Conservation (phyloP, 2,797 vertebrate species). For the Neomorphus geoffroyi region DNA sequence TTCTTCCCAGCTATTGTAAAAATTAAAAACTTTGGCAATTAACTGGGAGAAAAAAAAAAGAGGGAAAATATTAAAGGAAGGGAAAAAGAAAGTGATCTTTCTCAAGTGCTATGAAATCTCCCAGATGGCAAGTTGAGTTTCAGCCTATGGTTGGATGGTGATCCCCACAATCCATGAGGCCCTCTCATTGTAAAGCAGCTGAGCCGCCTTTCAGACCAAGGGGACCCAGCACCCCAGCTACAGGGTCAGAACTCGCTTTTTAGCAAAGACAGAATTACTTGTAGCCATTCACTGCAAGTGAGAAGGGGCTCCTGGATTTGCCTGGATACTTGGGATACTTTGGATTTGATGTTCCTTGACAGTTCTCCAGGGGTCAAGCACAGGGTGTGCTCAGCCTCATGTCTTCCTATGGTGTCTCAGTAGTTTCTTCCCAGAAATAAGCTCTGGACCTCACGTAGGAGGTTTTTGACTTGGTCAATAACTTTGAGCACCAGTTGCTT, state of each 20-base stretch:
- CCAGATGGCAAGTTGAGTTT: not conserved
- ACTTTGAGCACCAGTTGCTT: not conserved
- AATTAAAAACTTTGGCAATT: not conserved
- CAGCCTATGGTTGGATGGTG: not conserved
- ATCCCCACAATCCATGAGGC: not conserved
- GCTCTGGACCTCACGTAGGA: not conserved
- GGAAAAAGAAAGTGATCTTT: not conserved
- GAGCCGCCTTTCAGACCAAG: not conserved
- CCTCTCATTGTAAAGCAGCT: not conserved
- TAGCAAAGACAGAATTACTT: not conserved
- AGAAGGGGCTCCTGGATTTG: not conserved
- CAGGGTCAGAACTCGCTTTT: not conserved
- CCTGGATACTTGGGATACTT: conserved; percentile 3
- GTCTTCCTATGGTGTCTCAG: not conserved
- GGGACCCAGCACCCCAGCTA: not conserved
- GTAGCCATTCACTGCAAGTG: not conserved
- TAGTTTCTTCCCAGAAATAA: not conserved
- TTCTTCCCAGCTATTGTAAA: conserved; percentile 35
- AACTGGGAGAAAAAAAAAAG: rapidly evolving
- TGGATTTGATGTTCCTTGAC: not conserved
- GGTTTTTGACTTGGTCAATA: not conserved
- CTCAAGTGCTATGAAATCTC: not conserved
- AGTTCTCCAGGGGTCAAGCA: not conserved
- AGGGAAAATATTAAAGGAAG: not conserved
- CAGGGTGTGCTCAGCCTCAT: not conserved